These are phyloP conservation scores for Ylistrum balloti DNA, from an alignment of 1,140 invertebrate species.

Conservation along the genomic window DNA sequence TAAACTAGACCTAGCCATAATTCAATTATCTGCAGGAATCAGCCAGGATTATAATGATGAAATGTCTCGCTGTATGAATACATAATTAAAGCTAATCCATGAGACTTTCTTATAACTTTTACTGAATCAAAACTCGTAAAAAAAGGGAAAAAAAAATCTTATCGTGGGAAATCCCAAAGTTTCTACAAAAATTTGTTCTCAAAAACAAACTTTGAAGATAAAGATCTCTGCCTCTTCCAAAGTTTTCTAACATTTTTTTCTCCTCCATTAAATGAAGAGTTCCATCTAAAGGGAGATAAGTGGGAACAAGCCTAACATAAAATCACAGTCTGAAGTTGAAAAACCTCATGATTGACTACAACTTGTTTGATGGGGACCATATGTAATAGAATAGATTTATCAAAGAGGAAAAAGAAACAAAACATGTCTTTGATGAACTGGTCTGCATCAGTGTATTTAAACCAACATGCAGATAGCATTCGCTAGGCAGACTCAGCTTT, in stretches of 20 bases:
- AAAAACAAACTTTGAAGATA: slow-evolving; percentile 8
- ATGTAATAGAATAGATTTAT: slow-evolving; percentile 12
- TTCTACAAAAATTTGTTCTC: background rate
- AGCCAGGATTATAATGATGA: too few species aligned
- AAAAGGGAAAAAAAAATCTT: background rate
- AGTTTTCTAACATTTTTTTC: background rate
- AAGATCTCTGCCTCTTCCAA: background rate
- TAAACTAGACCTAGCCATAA: too few species aligned
- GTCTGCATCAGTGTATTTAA: background rate
- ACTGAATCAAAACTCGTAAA: background rate
- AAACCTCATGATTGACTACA: background rate
- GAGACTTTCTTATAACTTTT: background rate
- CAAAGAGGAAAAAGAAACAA: background rate
- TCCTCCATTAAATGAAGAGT: background rate
- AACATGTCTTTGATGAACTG: slow-evolving; percentile 10
- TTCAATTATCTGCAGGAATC: too few species aligned
- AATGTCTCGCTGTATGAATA: too few species aligned
- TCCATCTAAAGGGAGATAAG: slow-evolving; percentile 18
- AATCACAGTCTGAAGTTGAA: background rate
- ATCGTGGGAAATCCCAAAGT: slow-evolving; percentile 1
- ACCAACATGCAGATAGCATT: background rate
- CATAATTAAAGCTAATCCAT: background rate
- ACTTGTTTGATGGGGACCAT: background rate
- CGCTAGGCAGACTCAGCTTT: background rate
- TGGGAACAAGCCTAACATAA: slow-evolving; percentile 7